Evolutionary conservation across 2,888 invertebrate species (phyloP).

Genomic region (Drosophila mercatorum): DNA sequence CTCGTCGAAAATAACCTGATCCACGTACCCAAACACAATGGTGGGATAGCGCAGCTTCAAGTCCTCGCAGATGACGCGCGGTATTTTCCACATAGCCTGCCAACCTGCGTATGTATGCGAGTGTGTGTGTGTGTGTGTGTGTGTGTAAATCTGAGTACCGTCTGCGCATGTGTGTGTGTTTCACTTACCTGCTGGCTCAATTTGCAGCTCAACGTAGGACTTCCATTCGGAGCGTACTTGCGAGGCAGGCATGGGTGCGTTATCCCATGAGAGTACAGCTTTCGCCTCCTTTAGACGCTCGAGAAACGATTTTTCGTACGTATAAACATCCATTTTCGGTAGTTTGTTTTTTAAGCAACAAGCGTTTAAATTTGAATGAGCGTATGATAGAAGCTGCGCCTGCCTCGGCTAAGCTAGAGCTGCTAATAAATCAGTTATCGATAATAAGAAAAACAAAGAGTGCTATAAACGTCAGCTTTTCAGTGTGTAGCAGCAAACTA

Average conservation of each 20-base stretch:
- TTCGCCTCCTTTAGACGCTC: conserved; percentile 86
- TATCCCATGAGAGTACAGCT: conserved; percentile 85
- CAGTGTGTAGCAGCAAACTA: not conserved
- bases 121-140: not conserved
- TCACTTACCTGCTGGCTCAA: conserved; percentile 85
- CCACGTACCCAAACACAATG: conserved; percentile 86
- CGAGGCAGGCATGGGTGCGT: conserved; percentile 85
- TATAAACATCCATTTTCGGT: conserved; percentile 86
- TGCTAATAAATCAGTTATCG: conserved; percentile 23
- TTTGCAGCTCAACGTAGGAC: conserved; percentile 86
- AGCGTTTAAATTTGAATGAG: conserved; percentile 56
- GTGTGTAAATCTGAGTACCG: not conserved
- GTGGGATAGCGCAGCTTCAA: conserved; percentile 87
- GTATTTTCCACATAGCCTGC: conserved; percentile 88
- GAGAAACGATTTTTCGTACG: conserved; percentile 87
- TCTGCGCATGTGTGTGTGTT: conserved; percentile 21
- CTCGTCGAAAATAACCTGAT: conserved; percentile 85
- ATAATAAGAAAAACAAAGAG: conserved; percentile 10
- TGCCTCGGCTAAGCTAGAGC: conserved; percentile 11
- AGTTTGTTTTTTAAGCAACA: conserved; percentile 8
- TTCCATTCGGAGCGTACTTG: conserved; percentile 86
- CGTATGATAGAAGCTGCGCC: conserved; percentile 32
- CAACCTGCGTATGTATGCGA: conserved; percentile 84
- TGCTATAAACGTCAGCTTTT: not conserved
- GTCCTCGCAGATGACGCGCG: conserved; percentile 86